Base-by-base conservation (phyloP, 2,888 invertebrate genomes). In the Mactromeris polynyma region DNA sequence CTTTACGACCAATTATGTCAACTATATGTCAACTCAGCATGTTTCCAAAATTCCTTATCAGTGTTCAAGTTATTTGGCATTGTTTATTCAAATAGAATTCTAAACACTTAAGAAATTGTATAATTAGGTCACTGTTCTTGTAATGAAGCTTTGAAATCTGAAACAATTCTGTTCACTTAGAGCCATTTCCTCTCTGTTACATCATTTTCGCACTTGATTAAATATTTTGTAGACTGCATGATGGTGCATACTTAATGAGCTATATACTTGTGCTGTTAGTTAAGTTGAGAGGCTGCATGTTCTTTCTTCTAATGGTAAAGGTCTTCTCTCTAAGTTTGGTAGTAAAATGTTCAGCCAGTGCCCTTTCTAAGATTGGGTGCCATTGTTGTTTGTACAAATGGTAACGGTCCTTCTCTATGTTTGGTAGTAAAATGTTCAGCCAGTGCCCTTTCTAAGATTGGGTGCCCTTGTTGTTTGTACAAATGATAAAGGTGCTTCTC, bases 41-140 rank as follows among this genome's bases (percentile, higher is more conserved):
- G 7, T 73, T 73, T 6, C 26, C 7, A 19, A 33, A 33, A 73
- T 73, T 33, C 36, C 26, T 17, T 36, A 33, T 2, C 4, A 19
- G 14, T 17, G 33, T 14, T 26, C 4, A 73, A 73, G 4, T 0
- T 73, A 6, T 14, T 36, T 17, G 33, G 36, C 17, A 26, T 73
- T 73, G 73, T 73, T 73, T 33, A 36, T 73, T 36, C 11, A 36
- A 33, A 7, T 58, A 11, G 19, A 17, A 73, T 73, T 33, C 33
- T 33, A 33, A 33, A 73, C 36, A 36, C 73, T 73, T 36, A 19
- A 7, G 17, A 73, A 73, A 36, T 33, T 73, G 36, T 73, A 26
- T 73, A 73, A 73, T 73, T 73, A 73, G n/a, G 36, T 73, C 73
- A 33, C 17, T 73, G 17, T 73, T 73, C 73, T 36, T 36, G 36